Conservation (phyloP, 2,797 vertebrate genomes). For the Bucorvus abyssinicus region DNA sequence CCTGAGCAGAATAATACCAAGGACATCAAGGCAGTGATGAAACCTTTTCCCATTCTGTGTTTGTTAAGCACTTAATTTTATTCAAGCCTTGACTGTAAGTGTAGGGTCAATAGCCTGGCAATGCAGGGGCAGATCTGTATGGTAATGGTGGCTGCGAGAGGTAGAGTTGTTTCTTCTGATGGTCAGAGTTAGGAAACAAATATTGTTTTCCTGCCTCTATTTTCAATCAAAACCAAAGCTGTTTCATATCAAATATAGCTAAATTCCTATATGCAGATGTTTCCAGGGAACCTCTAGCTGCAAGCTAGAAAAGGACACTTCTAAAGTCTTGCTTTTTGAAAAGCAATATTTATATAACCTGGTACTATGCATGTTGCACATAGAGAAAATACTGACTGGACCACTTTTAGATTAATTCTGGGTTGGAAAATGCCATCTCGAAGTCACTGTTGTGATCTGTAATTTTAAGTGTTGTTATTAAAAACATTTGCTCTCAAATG, state of each 20-base stretch:
- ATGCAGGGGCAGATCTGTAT: neutral
- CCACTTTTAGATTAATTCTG: constrained; percentile 1
- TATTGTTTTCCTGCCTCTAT: neutral
- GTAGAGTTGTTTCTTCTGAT: neutral
- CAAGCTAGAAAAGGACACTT: neutral
- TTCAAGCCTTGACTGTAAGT: neutral
- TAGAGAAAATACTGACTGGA: constrained; percentile 32
- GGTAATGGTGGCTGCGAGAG: neutral
- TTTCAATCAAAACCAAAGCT: neutral
- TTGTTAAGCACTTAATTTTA: neutral
- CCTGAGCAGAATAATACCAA: neutral
- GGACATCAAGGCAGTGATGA: neutral
- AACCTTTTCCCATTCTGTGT: neutral
- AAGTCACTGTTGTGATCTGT: neutral
- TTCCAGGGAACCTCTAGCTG: neutral
- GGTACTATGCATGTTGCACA: neutral
- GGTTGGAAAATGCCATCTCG: constrained; percentile 16
- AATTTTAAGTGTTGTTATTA: constrained; percentile 25
- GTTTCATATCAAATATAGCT: neutral
- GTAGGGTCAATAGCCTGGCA: neutral
- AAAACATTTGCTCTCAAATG: neutral
- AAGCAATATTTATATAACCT: constrained; percentile 10
- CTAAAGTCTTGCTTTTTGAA: neutral
- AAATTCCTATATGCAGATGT: neutral
- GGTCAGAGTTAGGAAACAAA: neutral